A percentile compares a stretch with the other conserved stretches of the same genome.
phyloP scores from a whole-genome alignment of 37 sponge, comb jelly and placozoan genomes.

The Chondrilla cf. caribensis region DNA sequence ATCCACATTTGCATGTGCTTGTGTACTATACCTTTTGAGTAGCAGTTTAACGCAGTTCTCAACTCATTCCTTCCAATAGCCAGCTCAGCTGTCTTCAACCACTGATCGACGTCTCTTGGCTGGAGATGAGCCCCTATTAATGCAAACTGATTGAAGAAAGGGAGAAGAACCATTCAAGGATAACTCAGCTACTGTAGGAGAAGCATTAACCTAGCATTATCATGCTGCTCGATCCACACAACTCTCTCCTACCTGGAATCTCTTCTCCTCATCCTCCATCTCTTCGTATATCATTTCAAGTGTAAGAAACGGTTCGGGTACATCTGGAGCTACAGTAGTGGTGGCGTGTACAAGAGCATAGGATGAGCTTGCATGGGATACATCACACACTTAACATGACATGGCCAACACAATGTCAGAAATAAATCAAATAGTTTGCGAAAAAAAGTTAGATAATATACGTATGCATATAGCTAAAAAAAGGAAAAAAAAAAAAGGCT shows the following conservation, averaged over 20 bases:
- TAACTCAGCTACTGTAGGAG: not conserved
- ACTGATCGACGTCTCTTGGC: constrained; percentile 53
- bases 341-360: too few species aligned
- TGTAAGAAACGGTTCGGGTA: constrained; percentile 76
- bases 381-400: not conserved
- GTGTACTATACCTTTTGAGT: constrained; percentile 45
- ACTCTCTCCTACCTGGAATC: constrained; percentile 76
- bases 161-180: not conserved
- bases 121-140: constrained; percentile 80
- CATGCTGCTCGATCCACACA: too few species aligned
- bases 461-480: too few species aligned
- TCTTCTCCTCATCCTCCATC: constrained; percentile 57
- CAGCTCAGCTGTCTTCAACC: constrained; percentile 63
- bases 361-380: too few species aligned
- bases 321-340: constrained; percentile 67
- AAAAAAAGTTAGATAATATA: too few species aligned
- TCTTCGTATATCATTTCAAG: constrained; percentile 87
- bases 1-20: too few species aligned
- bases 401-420: not conserved
- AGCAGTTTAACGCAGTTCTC: constrained; percentile 46
- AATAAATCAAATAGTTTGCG: not conserved
- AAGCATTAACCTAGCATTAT: too few species aligned
- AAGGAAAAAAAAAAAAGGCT: too few species aligned
- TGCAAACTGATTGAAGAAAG: constrained; percentile 41
- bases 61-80: constrained; percentile 53